These are phyloP conservation scores for Nephrotoma flavescens DNA, from an alignment of 2,888 invertebrate genomes.

Conservation along the genomic window DNA sequence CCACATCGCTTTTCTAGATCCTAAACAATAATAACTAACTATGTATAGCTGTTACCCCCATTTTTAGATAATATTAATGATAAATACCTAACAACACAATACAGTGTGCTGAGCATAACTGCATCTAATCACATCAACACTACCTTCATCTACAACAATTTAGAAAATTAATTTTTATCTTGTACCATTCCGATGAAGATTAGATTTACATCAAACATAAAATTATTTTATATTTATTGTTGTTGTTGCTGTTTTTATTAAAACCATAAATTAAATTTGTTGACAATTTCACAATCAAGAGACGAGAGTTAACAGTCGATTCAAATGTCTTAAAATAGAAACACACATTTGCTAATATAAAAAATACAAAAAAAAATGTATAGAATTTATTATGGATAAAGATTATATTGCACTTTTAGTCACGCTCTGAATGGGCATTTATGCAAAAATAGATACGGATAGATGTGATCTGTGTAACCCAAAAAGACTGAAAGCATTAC, in stretches of 20 bases:
- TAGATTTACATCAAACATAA: not conserved
- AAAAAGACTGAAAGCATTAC: not conserved
- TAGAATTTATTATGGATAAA: not conserved
- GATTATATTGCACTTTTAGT: not conserved
- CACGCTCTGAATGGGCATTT: constrained; percentile 4
- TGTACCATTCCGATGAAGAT: not conserved
- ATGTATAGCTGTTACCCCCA: too few species aligned
- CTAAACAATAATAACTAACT: too few species aligned
- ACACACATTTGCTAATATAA: not conserved
- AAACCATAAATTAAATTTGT: not conserved
- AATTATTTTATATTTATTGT: not conserved
- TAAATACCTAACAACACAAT: too few species aligned
- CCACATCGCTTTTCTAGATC: too few species aligned
- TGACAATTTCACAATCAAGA: not conserved
- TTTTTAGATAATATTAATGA: too few species aligned
- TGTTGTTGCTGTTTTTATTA: not conserved
- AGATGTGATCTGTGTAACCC: not conserved
- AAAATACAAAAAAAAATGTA: not conserved
- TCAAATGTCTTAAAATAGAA: not conserved
- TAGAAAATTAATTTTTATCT: not conserved
- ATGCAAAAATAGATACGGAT: not conserved
- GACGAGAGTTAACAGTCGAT: not conserved
- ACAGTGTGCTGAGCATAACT: too few species aligned
- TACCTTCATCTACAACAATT: not conserved
- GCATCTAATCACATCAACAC: not conserved